Conservation (phyloP, 2,888 invertebrate genomes). For the Julus scanicus region DNA sequence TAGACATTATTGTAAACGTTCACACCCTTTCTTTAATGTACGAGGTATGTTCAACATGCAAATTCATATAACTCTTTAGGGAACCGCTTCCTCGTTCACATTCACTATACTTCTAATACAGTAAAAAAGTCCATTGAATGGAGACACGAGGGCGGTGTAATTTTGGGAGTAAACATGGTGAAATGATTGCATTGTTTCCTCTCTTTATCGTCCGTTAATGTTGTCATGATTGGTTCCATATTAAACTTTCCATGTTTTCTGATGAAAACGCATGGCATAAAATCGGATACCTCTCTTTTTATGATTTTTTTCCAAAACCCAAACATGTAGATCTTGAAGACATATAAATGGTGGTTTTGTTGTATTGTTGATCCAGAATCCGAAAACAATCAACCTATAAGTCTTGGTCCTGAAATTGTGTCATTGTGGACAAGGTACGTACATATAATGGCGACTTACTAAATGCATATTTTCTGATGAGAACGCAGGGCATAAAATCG, state of each 20-base stretch:
- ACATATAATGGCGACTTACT: background rate
- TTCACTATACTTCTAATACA: background rate
- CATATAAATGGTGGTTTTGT: background rate
- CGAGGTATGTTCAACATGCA: background rate
- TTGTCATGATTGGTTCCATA: background rate
- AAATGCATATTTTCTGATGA: background rate
- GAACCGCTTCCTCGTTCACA: slow-evolving; percentile 6
- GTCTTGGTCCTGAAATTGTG: background rate
- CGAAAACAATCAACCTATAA: background rate
- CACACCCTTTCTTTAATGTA: slow-evolving; percentile 36
- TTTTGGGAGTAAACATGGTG: background rate
- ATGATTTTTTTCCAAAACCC: background rate
- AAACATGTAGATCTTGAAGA: no score
- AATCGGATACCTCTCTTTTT: no score
- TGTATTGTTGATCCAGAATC: background rate
- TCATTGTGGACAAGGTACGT: background rate
- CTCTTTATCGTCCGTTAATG: background rate
- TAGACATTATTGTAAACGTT: slow-evolving; percentile 16
- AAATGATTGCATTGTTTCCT: background rate
- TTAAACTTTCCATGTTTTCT: background rate
- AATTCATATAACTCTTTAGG: slow-evolving; percentile 1
- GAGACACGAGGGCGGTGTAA: background rate
- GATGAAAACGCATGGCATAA: no score
- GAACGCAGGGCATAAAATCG: no score
- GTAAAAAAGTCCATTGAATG: background rate